Conservation (phyloP, 1,140 invertebrate species). For the Panagrolaimus sp. region DNA sequence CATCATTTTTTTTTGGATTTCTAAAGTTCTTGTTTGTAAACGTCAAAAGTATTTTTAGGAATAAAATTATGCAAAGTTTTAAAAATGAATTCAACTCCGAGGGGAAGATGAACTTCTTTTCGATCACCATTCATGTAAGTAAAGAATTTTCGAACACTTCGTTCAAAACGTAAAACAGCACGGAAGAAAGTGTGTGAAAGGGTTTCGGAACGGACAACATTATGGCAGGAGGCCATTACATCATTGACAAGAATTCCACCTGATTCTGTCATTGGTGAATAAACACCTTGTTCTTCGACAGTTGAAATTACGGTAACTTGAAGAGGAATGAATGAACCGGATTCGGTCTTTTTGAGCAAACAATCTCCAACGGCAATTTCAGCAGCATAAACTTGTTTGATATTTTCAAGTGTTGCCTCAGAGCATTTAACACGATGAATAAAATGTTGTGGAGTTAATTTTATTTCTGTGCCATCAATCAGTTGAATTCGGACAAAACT, state of each 20-base stretch:
- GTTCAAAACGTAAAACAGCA: slow-evolving; percentile 12
- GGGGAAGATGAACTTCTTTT: slow-evolving; percentile 5
- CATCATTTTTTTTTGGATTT: neutral
- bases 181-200: slow-evolving; percentile 41
- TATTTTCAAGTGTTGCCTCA: neutral
- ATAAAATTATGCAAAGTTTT: slow-evolving; percentile 12
- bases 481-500: slow-evolving; percentile 39
- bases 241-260: slow-evolving; percentile 47
- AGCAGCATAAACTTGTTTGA: slow-evolving; percentile 41
- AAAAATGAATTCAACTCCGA: slow-evolving; percentile 7
- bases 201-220: slow-evolving; percentile 36
- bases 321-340: slow-evolving; percentile 14
- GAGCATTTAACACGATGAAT: slow-evolving; percentile 40
- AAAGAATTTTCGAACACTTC: slow-evolving; percentile 3
- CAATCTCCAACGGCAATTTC: slow-evolving; percentile 37
- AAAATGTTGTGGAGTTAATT: slow-evolving; percentile 46
- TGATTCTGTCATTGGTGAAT: slow-evolving; percentile 46
- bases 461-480: slow-evolving; percentile 28
- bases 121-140: neutral
- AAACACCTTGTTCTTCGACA: slow-evolving; percentile 39
- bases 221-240: slow-evolving; percentile 47
- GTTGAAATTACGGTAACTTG: slow-evolving; percentile 21
- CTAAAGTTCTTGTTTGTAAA: slow-evolving; percentile 13
- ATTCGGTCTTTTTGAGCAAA: slow-evolving; percentile 24
- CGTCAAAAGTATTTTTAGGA: slow-evolving; percentile 10